Evolutionary conservation across 2,797 vertebrate species (phyloP), one percentile per base, ranked within the genome.

Genomic region (Pempheris klunzingeri): DNA sequence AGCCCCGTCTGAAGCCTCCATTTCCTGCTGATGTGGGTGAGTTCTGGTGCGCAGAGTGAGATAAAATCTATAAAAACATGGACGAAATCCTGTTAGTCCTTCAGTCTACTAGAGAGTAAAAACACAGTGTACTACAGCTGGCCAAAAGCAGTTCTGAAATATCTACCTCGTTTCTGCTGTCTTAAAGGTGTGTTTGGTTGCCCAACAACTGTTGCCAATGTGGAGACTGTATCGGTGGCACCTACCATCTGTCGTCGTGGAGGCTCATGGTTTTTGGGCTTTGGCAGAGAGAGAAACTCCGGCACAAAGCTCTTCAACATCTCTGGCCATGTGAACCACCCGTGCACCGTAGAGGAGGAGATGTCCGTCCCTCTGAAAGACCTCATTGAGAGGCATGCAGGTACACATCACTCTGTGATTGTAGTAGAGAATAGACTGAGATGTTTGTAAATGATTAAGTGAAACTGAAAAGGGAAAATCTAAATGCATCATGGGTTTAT

Each of bases 301-400:
- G 97, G 98, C 65, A 99, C 98, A 0, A 99, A 99, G 74, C 96
- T 99, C 34, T 99, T 99, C 89, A 99, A 99, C 90, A 98, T 99
- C 90, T 99, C 98, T 0, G 98, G 98, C 20, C 97, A 99, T 0
- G 97, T 99, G 34, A 98, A 98, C 91, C 77, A 88, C 2, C 98
- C 97, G 0, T 99, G 98, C 91, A 98, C 98, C 0, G 97, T 99
- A 72, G 98, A 98, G 89, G 97, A 99, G 82, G 98, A 99, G 92
- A 99, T 98, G 97, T 98, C 97, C 0, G 78, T 99, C 76, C 97
- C 97, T 0, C 77, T 99, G 71, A 98, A 97, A 87, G 97, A 99
- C 24, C 96, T 98, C 52, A 97, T 99, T 0, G 97, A 99, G 92
- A 96, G 96, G 49, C 98, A 99, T 0, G 98, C 97, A 0, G 96